phyloP scores from a whole-genome alignment of 2,888 invertebrate species.

The Papilio protenor region DNA sequence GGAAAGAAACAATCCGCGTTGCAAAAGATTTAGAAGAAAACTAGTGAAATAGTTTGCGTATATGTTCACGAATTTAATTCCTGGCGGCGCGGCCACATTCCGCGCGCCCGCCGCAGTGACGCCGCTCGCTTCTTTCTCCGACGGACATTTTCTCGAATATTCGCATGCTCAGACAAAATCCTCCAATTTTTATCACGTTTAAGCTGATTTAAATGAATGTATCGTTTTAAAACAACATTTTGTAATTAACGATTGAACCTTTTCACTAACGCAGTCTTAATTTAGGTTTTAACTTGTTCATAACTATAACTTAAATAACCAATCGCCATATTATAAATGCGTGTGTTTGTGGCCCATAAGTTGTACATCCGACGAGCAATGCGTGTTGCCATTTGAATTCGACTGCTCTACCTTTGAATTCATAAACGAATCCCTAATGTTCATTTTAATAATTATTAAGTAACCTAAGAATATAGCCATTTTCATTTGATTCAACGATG shows the following conservation, averaged over 20 bases:
- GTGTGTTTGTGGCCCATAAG: not conserved
- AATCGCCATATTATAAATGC: not conserved
- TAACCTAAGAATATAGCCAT: not conserved
- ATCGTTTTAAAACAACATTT: not conserved
- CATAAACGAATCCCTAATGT: not conserved
- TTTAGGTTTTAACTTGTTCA: not conserved
- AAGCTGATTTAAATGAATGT: not conserved
- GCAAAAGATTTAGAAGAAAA: constrained; percentile 32
- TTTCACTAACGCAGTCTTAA: not conserved
- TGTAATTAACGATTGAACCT: not conserved
- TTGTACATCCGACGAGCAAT: not conserved
- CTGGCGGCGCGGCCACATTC: constrained; percentile 58
- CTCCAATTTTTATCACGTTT: not conserved
- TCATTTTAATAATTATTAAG: too few relatives aligned
- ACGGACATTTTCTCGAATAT: constrained; percentile 54
- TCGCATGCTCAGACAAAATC: constrained; percentile 42
- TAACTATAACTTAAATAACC: too few relatives aligned
- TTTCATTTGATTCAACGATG: not conserved
- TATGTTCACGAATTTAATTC: constrained; percentile 59
- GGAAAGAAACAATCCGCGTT: constrained; percentile 6
- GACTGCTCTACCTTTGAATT: not conserved
- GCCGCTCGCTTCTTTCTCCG: constrained; percentile 47
- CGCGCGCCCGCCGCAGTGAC: constrained; percentile 53
- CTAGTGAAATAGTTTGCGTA: constrained; percentile 52
- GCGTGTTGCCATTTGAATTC: not conserved